These are phyloP conservation scores for Diplazon laetatorius DNA, from an alignment of 2,888 invertebrate genomes.

Conservation along the genomic window DNA sequence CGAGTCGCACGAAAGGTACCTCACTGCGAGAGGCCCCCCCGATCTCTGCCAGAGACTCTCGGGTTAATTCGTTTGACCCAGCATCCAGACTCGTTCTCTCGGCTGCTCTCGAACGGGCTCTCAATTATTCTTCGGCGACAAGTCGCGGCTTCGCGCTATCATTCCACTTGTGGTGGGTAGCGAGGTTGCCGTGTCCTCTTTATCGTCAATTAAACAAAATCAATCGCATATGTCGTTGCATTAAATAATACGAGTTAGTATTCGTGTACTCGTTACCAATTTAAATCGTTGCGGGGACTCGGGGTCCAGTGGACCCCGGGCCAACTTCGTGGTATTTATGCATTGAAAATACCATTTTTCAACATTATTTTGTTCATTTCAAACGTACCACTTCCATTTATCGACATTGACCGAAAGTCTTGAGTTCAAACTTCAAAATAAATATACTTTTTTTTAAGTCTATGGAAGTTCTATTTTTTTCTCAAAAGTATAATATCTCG, in stretches of 20 bases:
- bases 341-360: no score
- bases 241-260: not conserved
- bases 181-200: constrained; percentile 12
- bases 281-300: no score
- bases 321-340: no score
- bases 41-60: constrained; percentile 46
- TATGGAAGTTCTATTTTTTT: no score
- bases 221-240: not conserved
- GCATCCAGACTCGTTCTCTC: constrained; percentile 54
- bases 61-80: constrained; percentile 80
- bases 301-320: no score
- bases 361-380: no score
- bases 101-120: constrained; percentile 54
- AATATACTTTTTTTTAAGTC: no score
- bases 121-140: constrained; percentile 70
- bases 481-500: no score
- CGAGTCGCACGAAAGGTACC: constrained; percentile 52
- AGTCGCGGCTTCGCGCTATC: constrained; percentile 21
- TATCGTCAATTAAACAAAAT: not conserved
- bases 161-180: constrained; percentile 1
- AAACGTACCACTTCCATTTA: no score
- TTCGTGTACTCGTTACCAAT: not conserved
- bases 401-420: no score
- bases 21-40: no score
- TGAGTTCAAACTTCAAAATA: no score